These are phyloP conservation scores for Lepidurus apus DNA, from an alignment of 1,140 invertebrate species.

Conservation along the genomic window DNA sequence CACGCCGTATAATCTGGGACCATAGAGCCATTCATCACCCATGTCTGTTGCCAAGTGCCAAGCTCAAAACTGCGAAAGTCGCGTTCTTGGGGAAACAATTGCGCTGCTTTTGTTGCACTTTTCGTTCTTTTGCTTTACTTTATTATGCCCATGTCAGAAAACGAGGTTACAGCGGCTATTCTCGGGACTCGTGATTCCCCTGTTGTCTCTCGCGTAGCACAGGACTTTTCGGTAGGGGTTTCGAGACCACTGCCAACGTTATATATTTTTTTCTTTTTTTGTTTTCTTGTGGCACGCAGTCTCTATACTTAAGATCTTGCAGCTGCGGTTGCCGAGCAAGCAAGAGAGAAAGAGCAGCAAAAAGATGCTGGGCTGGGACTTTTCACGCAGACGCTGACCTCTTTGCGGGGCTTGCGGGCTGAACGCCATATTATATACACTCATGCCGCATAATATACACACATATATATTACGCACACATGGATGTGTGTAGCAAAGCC, in stretches of 20 bases:
- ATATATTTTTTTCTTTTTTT: not conserved
- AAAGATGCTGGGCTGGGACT: constrained; percentile 17
- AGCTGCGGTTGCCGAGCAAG: constrained; percentile 1
- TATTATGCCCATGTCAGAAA: not conserved
- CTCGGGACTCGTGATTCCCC: constrained; percentile 8
- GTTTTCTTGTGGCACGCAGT: constrained; percentile 1
- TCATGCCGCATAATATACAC: constrained; percentile 14
- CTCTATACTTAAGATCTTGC: constrained; percentile 10
- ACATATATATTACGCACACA: not conserved
- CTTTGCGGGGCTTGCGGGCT: constrained; percentile 16
- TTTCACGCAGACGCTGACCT: constrained; percentile 17
- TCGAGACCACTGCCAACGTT: not conserved
- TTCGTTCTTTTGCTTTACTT: not conserved
- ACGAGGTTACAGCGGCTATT: constrained; percentile 14
- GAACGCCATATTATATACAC: constrained; percentile 10
- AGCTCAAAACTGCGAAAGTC: too few relatives aligned
- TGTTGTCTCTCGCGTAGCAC: constrained; percentile 3
- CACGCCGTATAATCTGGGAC: too few relatives aligned
- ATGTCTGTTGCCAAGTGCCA: not conserved
- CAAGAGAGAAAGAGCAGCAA: not conserved
- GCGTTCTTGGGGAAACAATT: not conserved
- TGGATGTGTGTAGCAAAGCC: constrained; percentile 8
- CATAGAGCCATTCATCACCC: too few relatives aligned
- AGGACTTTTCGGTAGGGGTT: not conserved
- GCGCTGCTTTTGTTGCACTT: not conserved